Evolutionary conservation across 2,797 vertebrate genomes (phyloP).

Genomic region (Chelidonichthys spinosus): DNA sequence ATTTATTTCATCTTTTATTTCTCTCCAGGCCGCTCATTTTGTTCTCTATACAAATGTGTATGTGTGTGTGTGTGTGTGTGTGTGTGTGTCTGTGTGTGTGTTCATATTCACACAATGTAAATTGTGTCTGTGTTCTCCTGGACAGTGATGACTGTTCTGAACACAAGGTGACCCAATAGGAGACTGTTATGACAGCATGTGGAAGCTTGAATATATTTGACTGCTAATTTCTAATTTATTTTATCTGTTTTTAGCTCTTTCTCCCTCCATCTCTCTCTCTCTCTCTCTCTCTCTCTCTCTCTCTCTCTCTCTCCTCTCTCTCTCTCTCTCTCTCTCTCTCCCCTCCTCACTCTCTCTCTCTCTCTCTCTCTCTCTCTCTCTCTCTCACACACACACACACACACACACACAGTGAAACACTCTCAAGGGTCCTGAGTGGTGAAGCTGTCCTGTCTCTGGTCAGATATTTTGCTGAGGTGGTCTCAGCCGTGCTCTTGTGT

Average conservation of each 20-base stretch:
- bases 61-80: not conserved
- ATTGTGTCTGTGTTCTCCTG: constrained; percentile 26
- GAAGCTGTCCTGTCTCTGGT: constrained; percentile 51
- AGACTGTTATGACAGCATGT: not conserved
- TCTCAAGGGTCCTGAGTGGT: constrained; percentile 17
- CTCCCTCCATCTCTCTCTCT: constrained; percentile 15
- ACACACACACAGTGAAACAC: constrained; percentile 6
- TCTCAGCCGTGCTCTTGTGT: constrained; percentile 39
- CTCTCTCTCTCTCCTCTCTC: constrained; percentile 4
- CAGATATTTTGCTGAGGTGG: constrained; percentile 73
- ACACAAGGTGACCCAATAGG: constrained; percentile 50
- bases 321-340: not conserved
- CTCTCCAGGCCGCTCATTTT: not conserved
- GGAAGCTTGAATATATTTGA: constrained; percentile 10
- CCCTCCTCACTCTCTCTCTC: too few relatives aligned
- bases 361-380: constrained; percentile 16
- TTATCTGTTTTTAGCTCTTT: not conserved
- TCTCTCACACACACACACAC: constrained; percentile 7
- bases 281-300: not conserved
- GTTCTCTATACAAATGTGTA: not conserved
- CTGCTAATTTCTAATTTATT: not conserved
- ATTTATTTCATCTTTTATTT: not conserved
- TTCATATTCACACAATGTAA: constrained; percentile 20
- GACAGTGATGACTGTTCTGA: constrained; percentile 24
- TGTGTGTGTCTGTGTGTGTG: not conserved